phyloP scores from a whole-genome alignment of 2,888 invertebrate species.

The Papilio gigon region DNA sequence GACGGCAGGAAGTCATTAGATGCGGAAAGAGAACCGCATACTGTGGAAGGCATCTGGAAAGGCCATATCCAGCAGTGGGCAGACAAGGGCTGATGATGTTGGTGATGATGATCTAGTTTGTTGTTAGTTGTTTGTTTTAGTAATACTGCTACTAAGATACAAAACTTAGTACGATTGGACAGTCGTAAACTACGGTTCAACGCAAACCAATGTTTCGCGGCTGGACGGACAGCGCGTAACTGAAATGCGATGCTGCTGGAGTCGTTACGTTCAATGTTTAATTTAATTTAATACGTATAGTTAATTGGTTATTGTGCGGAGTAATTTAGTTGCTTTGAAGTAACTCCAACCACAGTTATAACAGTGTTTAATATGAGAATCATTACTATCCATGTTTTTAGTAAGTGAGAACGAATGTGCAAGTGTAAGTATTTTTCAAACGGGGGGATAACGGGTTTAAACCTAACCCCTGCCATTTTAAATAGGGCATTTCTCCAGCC shows the following conservation, averaged over 20 bases:
- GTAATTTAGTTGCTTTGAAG: too few relatives aligned
- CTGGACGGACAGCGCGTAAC: not conserved
- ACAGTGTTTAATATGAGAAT: not conserved
- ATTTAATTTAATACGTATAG: too few relatives aligned
- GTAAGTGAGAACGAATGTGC: not conserved
- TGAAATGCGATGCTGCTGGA: slow-evolving; percentile 3
- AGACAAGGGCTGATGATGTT: too few relatives aligned
- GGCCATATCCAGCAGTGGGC: too few relatives aligned
- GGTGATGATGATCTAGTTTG: too few relatives aligned
- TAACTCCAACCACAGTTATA: not conserved
- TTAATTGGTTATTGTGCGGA: too few relatives aligned
- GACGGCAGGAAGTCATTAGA: too few relatives aligned
- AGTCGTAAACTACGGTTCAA: not conserved
- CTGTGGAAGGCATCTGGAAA: too few relatives aligned
- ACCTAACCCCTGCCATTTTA: slow-evolving; percentile 8
- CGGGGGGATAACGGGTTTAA: not conserved
- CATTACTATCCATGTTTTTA: not conserved
- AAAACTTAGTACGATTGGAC: not conserved
- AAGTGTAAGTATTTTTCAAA: not conserved
- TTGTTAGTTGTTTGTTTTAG: too few relatives aligned
- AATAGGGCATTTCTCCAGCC: not conserved
- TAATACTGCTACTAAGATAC: not conserved
- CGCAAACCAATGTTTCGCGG: not conserved
- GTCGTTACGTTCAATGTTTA: too few relatives aligned
- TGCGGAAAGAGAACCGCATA: too few relatives aligned